Conservation (phyloP, 2,888 invertebrate genomes). For the Pachycephus smyrnensis region DNA sequence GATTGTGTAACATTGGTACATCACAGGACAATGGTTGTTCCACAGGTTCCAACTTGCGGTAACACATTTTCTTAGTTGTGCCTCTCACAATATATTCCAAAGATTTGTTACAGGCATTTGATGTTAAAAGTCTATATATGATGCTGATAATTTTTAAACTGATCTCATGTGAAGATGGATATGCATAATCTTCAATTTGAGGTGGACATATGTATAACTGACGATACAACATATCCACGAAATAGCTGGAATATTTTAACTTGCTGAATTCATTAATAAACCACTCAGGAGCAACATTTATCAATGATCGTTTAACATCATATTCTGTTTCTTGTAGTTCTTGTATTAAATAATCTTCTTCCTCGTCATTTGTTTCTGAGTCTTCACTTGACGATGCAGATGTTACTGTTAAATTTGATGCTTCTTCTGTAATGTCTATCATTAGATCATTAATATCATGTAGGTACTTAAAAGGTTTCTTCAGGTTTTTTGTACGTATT, state of each 20-base stretch:
- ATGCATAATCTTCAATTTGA: conserved; percentile 78
- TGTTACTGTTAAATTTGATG: conserved; percentile 30
- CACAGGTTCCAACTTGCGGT: conserved; percentile 30
- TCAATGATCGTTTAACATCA: conserved; percentile 22
- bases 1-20: conserved; percentile 59
- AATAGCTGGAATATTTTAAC: conserved; percentile 74
- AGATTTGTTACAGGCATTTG: conserved; percentile 45
- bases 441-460: conserved; percentile 36
- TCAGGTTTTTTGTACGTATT: conserved; percentile 18
- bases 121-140: conserved; percentile 68
- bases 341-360: conserved; percentile 42
- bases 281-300: conserved; percentile 67
- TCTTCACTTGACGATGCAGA: conserved; percentile 27
- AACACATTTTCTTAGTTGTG: conserved; percentile 38
- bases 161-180: conserved; percentile 72
- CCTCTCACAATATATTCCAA: conserved; percentile 57
- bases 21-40: conserved; percentile 31
- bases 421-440: conserved; percentile 25
- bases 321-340: conserved; percentile 34
- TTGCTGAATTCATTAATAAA: conserved; percentile 74
- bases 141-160: conserved; percentile 74
- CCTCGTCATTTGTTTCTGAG: conserved; percentile 42
- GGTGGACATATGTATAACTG: conserved; percentile 76
- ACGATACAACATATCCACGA: conserved; percentile 77
- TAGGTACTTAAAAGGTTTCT: conserved; percentile 43